phyloP scores from a whole-genome alignment of 2,113 vertebrate species.

The Theristicus caerulescens region DNA sequence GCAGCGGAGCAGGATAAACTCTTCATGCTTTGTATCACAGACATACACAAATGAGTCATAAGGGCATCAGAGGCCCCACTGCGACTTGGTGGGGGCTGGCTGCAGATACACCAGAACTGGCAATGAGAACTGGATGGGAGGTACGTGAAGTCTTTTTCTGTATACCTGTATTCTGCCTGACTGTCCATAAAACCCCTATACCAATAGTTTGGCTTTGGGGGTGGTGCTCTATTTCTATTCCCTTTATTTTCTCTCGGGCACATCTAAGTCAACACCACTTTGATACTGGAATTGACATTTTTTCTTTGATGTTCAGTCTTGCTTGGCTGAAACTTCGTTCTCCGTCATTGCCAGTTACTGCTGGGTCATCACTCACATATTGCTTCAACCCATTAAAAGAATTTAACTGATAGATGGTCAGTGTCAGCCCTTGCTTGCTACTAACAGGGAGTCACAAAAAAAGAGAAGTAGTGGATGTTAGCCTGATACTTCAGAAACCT shows the following conservation, averaged over 20 bases:
- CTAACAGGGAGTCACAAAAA: not conserved
- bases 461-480: not conserved
- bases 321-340: not conserved
- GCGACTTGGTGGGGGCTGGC: accelerated
- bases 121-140: not conserved
- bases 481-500: not conserved
- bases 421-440: not conserved
- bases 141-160: not conserved
- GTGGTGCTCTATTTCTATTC: not conserved
- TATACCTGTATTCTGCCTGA: not conserved
- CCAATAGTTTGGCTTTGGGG: not conserved
- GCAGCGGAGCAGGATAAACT: not conserved
- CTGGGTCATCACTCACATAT: not conserved
- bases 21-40: not conserved
- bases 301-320: not conserved
- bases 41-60: not conserved
- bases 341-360: not conserved
- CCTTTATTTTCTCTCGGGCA: not conserved
- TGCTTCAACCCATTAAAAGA: not conserved
- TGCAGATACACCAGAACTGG: not conserved
- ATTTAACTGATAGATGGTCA: not conserved
- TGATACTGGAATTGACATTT: not conserved
- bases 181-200: not conserved
- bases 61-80: not conserved
- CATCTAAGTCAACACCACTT: not conserved